Evolutionary conservation across 2,797 vertebrate genomes (phyloP).

Genomic region (Psittacula echo): DNA sequence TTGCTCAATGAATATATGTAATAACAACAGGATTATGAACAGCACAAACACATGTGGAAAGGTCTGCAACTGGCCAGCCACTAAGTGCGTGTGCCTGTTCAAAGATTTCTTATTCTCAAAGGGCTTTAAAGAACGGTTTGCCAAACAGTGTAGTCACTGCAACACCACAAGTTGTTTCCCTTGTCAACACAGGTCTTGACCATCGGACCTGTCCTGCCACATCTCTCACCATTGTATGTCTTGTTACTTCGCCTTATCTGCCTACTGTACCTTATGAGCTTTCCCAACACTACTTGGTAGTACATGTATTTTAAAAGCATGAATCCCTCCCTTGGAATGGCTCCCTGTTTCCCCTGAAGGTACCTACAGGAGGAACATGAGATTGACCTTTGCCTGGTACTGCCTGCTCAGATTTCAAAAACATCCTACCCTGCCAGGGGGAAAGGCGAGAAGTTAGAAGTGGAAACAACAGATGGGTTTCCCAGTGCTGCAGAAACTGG

Average conservation of each 20-base stretch:
- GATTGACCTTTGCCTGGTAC: background rate
- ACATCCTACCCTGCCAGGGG: background rate
- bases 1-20: background rate
- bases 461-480: background rate
- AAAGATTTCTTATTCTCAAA: background rate
- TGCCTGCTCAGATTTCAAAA: background rate
- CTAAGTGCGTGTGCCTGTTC: background rate
- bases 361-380: background rate
- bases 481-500: background rate
- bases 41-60: background rate
- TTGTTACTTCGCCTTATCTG: background rate
- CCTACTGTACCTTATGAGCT: background rate
- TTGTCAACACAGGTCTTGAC: background rate
- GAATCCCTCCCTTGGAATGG: background rate
- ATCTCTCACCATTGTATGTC: background rate
- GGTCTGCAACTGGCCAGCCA: background rate
- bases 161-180: background rate
- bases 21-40: constrained; percentile 25
- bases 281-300: background rate
- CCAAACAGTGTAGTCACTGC: background rate
- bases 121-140: background rate
- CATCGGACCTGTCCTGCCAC: background rate
- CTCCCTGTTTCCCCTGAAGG: background rate
- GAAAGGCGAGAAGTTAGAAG: background rate
- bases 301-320: background rate